Percentiles rank a stretch among this genome's conserved stretches.
phyloP scores from a whole-genome alignment of 92 coral and sea anemone genomes.

The Phenganax marumi region DNA sequence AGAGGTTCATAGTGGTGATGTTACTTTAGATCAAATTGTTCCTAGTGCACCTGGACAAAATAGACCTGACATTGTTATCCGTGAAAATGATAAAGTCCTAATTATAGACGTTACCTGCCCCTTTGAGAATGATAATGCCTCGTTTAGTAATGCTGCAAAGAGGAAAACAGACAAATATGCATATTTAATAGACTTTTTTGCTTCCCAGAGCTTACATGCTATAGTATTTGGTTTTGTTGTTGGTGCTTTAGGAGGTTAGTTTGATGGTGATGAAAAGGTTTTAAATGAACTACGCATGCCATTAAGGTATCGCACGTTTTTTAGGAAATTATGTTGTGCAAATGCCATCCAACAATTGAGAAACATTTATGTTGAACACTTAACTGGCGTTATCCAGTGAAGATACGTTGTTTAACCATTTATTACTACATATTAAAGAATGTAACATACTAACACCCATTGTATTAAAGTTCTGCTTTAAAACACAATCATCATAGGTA shows the following conservation, averaged over 20 bases:
- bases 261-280: conserved; percentile 11
- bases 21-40: not conserved
- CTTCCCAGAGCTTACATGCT: not conserved
- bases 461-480: too few species aligned
- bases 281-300: conserved; percentile 7
- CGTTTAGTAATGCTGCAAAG: conserved; percentile 24
- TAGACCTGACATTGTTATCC: conserved; percentile 35
- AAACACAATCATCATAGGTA: too few species aligned
- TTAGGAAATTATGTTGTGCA: too few species aligned
- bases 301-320: too few species aligned
- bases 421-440: too few species aligned
- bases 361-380: too few species aligned
- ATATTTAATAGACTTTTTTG: conserved; percentile 9
- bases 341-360: too few species aligned
- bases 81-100: conserved; percentile 16
- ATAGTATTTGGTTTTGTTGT: conserved; percentile 26
- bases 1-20: conserved; percentile 24
- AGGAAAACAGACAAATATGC: conserved; percentile 25
- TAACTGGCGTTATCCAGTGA: too few species aligned
- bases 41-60: conserved; percentile 8
- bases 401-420: too few species aligned
- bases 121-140: conserved; percentile 25
- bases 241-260: conserved; percentile 37
- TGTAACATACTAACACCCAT: too few species aligned
- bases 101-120: too few species aligned